Base-by-base conservation (phyloP, 1,140 invertebrate species). In the Neoseiulus cucumeris region DNA sequence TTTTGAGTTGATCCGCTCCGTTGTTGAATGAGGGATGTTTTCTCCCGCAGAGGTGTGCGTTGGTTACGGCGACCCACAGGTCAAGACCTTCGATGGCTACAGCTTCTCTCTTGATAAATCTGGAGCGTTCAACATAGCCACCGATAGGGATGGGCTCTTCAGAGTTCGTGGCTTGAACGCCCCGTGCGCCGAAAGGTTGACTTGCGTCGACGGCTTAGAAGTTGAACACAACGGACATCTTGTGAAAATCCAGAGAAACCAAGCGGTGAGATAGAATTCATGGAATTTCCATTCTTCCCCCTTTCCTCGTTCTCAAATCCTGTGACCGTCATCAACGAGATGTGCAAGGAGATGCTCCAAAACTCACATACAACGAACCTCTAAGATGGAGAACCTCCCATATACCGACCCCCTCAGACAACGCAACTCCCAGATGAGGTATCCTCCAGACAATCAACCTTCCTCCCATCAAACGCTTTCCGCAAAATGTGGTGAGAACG, bases 81-180 rank as follows among this genome's bases (percentile, higher is more conserved):
- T 84, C 69, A 75, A 83, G 33, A 85, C 82, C 33, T 89, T 87
- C 68, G 86, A 89, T 73, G 80, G 81, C 29, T 80, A 77, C 41
- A 83, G 85, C 69, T 82, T 85, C 59, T 83, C 80, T 0, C 84
- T 85, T 68, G 80, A 83, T 68, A 84, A 83, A 25, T 59, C 44
- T 22, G 69, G 69, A 2, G 29, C 47, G 1, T 69, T 68, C 41
- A 64, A 67, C 6, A 67, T 69, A 0, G 67, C 68, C 0, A 47
- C 55, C 17, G 66, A 69, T 30, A 64, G 39, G 64, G 51, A 64
- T 20, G 66, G 66, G 2, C 29, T 55, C 17, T 68, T 69, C 25
- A n/a, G 4, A 1, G 44, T 69, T 7, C 45, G 51, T 4, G 69
- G 69, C 1, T 9, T 64, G 18, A 67, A 64, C 1, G 68, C 30